A percentile compares a stretch with the other conserved stretches of the same genome.
These are phyloP conservation scores for Pygocentrus nattereri DNA, from an alignment of 2,797 vertebrate species.

Conservation along the genomic window DNA sequence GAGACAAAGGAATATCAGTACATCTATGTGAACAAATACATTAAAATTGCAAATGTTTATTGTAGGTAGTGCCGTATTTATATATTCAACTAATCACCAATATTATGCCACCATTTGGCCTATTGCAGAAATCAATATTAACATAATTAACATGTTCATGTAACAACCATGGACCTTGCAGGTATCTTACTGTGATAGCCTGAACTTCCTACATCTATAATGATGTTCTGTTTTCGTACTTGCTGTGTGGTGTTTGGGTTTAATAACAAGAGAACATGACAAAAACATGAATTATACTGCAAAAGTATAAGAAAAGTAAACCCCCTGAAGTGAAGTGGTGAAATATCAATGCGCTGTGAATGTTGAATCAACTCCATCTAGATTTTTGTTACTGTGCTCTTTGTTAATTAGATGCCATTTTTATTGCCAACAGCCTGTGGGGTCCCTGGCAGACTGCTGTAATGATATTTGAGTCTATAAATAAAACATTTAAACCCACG, in stretches of 20 bases:
- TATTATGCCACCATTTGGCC: background rate
- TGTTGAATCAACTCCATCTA: conserved; percentile 49
- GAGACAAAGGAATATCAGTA: background rate
- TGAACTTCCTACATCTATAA: background rate
- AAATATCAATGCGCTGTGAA: conserved; percentile 57
- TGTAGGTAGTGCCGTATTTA: conserved; percentile 9
- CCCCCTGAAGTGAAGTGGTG: conserved; percentile 51
- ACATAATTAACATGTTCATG: background rate
- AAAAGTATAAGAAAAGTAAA: conserved; percentile 45
- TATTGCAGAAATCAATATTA: background rate
- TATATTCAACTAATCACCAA: conserved; percentile 3
- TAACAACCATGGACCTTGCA: background rate
- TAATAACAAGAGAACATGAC: conserved; percentile 18
- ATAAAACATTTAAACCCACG: conserved; percentile 62
- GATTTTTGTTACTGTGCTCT: conserved; percentile 53
- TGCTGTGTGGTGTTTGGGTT: conserved; percentile 16
- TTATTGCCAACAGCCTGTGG: conserved; percentile 57
- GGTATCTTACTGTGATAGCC: background rate
- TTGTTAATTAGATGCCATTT: conserved; percentile 63
- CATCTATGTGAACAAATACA: background rate
- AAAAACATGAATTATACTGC: conserved; percentile 33
- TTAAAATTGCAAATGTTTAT: conserved; percentile 27
- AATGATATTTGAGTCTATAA: conserved; percentile 65
- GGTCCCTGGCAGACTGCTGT: conserved; percentile 54
- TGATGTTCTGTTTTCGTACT: background rate